Conservation (phyloP, 23 tunicate species). For the Phallusia fumigata region DNA sequence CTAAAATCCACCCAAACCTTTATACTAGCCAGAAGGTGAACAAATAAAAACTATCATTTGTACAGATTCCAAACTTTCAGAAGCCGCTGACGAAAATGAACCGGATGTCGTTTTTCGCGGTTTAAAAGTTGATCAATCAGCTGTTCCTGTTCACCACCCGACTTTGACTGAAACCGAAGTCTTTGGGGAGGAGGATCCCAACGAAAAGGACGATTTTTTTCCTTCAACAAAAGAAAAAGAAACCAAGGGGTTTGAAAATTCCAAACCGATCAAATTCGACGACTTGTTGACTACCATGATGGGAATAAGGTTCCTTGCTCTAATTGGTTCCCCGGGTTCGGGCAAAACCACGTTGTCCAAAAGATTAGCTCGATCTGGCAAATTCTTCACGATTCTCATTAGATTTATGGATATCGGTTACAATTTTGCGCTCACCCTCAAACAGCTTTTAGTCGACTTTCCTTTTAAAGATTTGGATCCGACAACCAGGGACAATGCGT, state of each 20-base stretch:
- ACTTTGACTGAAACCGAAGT: neutral
- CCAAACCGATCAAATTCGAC: neutral
- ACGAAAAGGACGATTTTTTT: neutral
- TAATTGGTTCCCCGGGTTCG: constrained; percentile 35
- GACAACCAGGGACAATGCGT: neutral
- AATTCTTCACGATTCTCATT: neutral
- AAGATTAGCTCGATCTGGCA: constrained; percentile 14
- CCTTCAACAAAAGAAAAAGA: neutral
- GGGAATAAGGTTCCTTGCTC: neutral
- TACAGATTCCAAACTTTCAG: no score
- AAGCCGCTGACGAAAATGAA: no score
- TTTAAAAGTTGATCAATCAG: no score
- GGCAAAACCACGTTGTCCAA: constrained; percentile 35
- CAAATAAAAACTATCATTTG: no score
- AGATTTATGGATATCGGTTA: constrained; percentile 31
- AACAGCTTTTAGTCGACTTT: constrained; percentile 9
- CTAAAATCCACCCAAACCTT: no score
- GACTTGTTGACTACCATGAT: neutral
- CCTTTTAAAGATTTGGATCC: constrained; percentile 22
- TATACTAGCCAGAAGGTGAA: no score
- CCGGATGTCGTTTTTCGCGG: no score
- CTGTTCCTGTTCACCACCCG: constrained; percentile 28
- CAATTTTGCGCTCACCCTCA: constrained; percentile 7
- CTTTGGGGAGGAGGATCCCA: constrained; percentile 16
- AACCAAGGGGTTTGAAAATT: neutral